Evolutionary conservation across 2,797 vertebrate genomes (phyloP), one percentile per base, ranked within the genome.

Genomic region (Chloroceryle inda): DNA sequence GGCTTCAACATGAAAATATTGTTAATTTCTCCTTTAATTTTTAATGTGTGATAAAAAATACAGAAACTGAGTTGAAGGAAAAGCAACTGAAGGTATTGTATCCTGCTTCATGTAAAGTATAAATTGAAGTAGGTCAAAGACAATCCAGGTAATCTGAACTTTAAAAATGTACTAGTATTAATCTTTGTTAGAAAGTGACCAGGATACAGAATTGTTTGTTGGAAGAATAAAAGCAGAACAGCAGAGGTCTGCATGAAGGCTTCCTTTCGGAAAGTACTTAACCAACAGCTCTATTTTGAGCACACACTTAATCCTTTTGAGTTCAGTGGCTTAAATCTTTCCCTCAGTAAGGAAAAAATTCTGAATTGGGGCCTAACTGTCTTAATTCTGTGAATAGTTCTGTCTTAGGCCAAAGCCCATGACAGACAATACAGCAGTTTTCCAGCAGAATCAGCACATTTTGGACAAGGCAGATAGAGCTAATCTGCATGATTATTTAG

Each of bases 11-110:
- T 56, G 56, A 87, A 10, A 82, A 73, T 77, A 74, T 68, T 87
- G 81, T 56, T 89, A 67, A 82, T 85, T 93, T 85, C 23, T 89
- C 37, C 74, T 85, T 91, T 89, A 81, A 71, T 73, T 89, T 88
- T 87, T 74, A 92, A 82, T 76, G 50, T 89, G 68, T 52, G 2
- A 79, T 53, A 89, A 56, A 85, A 89, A 96, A 77, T 27, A 77
- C 35, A 87, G 38, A 86, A 87, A 82, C 9, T 63, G 37, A 94
- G 82, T 18, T 33, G 42, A 85, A 92, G 29, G 35, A 67, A 85
- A 87, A 76, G 6, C 31, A 84, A 22, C 29, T 29, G 33, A 29
- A 89, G 38, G 4, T n/a, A 31, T 4, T n/a, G 14, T 63, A 15
- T 83, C 33, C 40, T 80, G 12, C 92, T 81, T 85, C 59, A 59